A percentile compares a stretch with the other conserved stretches of the same genome.
Evolutionary conservation across 2,888 invertebrate genomes (phyloP).

Genomic region (Rhodophaea formosa): DNA sequence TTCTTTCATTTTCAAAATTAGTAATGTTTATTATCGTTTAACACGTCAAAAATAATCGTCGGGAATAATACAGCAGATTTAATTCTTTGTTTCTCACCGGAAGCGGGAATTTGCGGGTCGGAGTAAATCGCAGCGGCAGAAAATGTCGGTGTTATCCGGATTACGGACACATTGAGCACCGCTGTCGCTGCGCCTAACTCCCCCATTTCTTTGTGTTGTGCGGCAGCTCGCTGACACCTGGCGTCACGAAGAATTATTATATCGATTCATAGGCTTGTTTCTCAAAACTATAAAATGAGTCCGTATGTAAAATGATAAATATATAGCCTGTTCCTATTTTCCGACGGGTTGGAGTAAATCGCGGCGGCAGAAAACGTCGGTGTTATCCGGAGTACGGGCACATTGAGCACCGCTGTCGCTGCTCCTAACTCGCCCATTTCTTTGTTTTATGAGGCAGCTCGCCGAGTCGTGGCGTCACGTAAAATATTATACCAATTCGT

Average conservation of each 20-base stretch:
- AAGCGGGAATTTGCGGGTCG: too few relatives aligned
- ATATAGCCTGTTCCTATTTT: too few relatives aligned
- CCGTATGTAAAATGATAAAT: too few relatives aligned
- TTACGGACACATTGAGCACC: constrained; percentile 50
- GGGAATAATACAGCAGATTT: too few relatives aligned
- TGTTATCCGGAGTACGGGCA: constrained; percentile 58
- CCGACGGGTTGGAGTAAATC: too few relatives aligned
- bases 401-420: constrained; percentile 48
- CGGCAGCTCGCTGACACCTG: neutral
- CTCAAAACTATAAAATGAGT: too few relatives aligned
- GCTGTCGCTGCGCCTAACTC: constrained; percentile 41
- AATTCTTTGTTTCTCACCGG: too few relatives aligned
- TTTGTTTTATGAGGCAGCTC: constrained; percentile 7
- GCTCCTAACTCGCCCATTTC: constrained; percentile 35
- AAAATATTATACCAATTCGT: too few relatives aligned
- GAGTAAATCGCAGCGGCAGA: constrained; percentile 29
- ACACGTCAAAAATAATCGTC: too few relatives aligned
- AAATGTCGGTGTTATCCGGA: constrained; percentile 61
- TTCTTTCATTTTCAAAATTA: too few relatives aligned
- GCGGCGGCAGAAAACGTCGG: constrained; percentile 48
- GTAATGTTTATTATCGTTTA: too few relatives aligned
- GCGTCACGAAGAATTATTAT: neutral
- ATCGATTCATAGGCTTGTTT: too few relatives aligned
- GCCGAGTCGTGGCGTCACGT: neutral
- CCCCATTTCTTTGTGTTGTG: constrained; percentile 20